These are phyloP conservation scores for Pterois miles DNA, from an alignment of 2,797 vertebrate genomes.

Conservation along the genomic window DNA sequence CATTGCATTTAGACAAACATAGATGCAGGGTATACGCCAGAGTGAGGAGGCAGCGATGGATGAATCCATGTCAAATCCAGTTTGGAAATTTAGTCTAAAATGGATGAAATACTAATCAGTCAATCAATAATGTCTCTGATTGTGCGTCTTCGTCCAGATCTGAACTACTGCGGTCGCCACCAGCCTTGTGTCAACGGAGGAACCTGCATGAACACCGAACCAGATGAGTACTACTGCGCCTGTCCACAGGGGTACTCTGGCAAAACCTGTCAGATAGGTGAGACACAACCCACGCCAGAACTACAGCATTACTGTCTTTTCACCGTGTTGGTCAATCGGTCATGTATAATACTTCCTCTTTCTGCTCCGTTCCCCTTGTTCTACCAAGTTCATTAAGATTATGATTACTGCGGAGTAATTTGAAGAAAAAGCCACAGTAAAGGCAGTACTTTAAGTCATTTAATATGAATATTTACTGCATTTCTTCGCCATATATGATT, in stretches of 20 bases:
- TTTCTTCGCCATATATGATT: not conserved
- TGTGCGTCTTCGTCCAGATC: conserved; percentile 78
- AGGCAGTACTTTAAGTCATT: not conserved
- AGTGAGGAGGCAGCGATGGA: not conserved
- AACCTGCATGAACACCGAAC: conserved; percentile 95
- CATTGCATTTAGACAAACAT: too few relatives aligned
- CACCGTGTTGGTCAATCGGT: too few relatives aligned
- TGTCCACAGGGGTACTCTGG: conserved; percentile 94
- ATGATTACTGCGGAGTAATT: not conserved
- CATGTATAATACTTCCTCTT: not conserved
- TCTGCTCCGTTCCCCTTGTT: not conserved
- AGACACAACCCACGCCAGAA: too few relatives aligned
- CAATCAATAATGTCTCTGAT: not conserved
- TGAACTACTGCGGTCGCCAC: conserved; percentile 97
- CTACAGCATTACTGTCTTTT: too few relatives aligned
- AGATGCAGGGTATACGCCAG: too few relatives aligned
- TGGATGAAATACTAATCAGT: not conserved
- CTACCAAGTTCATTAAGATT: not conserved
- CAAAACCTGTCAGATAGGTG: conserved; percentile 92
- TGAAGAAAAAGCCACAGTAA: not conserved
- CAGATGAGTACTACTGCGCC: conserved; percentile 90
- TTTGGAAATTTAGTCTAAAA: not conserved
- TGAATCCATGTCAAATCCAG: not conserved
- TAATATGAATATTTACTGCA: not conserved
- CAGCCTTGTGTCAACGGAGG: conserved; percentile 93